Conservation (phyloP, 92 coral and sea anemone genomes). For the Blastomussa wellsi region DNA sequence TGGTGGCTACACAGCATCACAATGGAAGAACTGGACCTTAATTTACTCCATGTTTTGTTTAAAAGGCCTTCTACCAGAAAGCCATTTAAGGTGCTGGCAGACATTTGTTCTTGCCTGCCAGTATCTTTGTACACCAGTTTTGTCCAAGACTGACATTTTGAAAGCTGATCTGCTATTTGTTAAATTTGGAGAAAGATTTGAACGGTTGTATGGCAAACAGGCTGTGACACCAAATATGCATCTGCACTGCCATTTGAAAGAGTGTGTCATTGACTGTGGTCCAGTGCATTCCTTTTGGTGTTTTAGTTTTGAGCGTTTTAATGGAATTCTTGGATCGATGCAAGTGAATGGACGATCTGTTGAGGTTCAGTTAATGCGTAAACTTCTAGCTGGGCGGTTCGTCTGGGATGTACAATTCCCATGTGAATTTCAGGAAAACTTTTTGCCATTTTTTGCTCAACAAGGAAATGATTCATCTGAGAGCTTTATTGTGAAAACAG, state of each 20-base stretch:
- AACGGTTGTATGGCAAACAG: conserved; percentile 49
- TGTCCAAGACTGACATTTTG: conserved; percentile 43
- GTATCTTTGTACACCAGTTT: conserved; percentile 41
- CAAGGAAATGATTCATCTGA: not conserved
- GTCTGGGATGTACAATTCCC: conserved; percentile 2
- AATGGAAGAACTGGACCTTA: conserved; percentile 64
- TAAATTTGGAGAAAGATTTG: conserved; percentile 58
- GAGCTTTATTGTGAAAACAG: conserved; percentile 22
- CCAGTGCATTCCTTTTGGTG: conserved; percentile 72
- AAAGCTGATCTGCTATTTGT: conserved; percentile 50
- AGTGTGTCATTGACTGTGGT: conserved; percentile 66
- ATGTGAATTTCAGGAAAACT: not conserved
- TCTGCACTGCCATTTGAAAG: conserved; percentile 71
- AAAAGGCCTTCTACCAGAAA: conserved; percentile 44
- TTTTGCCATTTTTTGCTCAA: conserved; percentile 25
- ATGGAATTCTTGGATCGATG: conserved; percentile 52
- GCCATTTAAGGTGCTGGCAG: conserved; percentile 48
- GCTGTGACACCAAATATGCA: conserved; percentile 72
- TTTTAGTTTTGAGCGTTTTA: too few species aligned
- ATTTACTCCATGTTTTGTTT: conserved; percentile 47
- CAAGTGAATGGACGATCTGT: conserved; percentile 46
- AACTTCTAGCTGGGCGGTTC: conserved; percentile 32
- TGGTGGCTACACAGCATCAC: conserved; percentile 66
- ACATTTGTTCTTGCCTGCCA: conserved; percentile 62
- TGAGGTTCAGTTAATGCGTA: conserved; percentile 55